Percentiles rank a stretch among this genome's conserved stretches.
Conservation (phyloP, 2,888 invertebrate species). For the Dicranocentrus wangi region DNA sequence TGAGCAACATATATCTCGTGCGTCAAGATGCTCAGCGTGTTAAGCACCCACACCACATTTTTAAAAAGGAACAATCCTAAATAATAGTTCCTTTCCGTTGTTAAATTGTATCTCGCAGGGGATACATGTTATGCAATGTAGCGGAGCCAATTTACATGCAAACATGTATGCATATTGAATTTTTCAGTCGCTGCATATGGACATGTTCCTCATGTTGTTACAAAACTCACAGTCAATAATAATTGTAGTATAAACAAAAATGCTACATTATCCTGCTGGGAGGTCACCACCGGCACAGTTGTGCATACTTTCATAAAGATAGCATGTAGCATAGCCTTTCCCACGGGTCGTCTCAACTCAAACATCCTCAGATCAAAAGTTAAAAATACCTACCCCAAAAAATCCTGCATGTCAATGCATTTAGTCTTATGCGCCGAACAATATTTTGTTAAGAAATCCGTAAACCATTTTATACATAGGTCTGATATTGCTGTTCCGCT, state of each 20-base stretch:
- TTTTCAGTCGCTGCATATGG: neutral
- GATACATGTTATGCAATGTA: neutral
- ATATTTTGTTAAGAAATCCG: neutral
- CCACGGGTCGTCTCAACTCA: slow-evolving; percentile 36
- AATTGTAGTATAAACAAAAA: neutral
- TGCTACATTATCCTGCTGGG: slow-evolving; percentile 34
- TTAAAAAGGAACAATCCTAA: neutral
- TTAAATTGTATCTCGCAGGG: neutral
- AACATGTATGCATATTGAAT: slow-evolving; percentile 8
- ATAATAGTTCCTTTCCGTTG: neutral
- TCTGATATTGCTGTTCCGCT: neutral
- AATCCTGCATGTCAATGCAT: neutral
- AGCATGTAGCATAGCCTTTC: slow-evolving; percentile 34
- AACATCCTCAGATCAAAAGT: neutral
- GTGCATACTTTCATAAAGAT: slow-evolving; percentile 31
- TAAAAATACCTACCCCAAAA: neutral
- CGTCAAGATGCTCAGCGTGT: slow-evolving; percentile 59
- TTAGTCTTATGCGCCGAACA: neutral
- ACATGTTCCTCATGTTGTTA: neutral
- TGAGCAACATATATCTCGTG: slow-evolving; percentile 49
- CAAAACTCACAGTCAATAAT: slow-evolving; percentile 4
- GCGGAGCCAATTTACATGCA: slow-evolving; percentile 35
- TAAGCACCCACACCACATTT: slow-evolving; percentile 49
- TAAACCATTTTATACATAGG: neutral
- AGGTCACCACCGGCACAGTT: slow-evolving; percentile 42